These are phyloP conservation scores for Monochamus saltuarius DNA, from an alignment of 1,140 invertebrate genomes.

Conservation along the genomic window DNA sequence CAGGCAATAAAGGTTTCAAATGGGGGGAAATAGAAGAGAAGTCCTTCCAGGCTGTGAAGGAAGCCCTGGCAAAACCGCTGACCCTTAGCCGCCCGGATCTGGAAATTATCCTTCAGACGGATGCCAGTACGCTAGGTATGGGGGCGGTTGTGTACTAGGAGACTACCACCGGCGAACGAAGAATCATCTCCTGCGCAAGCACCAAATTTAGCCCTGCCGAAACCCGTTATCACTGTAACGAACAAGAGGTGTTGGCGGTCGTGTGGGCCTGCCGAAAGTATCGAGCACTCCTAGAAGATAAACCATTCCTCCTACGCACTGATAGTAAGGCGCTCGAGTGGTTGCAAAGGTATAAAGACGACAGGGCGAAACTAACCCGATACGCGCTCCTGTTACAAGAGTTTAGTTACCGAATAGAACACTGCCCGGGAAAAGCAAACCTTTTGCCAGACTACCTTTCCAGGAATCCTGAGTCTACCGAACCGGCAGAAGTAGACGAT, in stretches of 20 bases:
- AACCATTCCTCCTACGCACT: slow-evolving; percentile 19
- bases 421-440: slow-evolving; percentile 35
- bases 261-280: slow-evolving; percentile 50
- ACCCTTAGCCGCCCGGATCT: slow-evolving; percentile 32
- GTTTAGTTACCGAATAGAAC: slow-evolving; percentile 31
- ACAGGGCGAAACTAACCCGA: slow-evolving; percentile 36
- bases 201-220: slow-evolving; percentile 20
- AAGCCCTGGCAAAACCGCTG: slow-evolving; percentile 26
- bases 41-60: slow-evolving; percentile 41
- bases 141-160: slow-evolving; percentile 40
- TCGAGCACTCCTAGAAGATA: slow-evolving; percentile 38
- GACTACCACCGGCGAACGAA: not conserved
- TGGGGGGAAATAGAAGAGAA: slow-evolving; percentile 12
- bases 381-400: slow-evolving; percentile 40
- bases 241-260: slow-evolving; percentile 53
- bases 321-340: slow-evolving; percentile 31
- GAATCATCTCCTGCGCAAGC: slow-evolving; percentile 23
- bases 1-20: slow-evolving; percentile 22
- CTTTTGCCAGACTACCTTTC: slow-evolving; percentile 33
- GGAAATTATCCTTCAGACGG: slow-evolving; percentile 44
- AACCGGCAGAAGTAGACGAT: too few species aligned
- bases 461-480: not conserved
- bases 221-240: slow-evolving; percentile 29
- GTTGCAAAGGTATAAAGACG: slow-evolving; percentile 32
- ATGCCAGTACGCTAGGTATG: slow-evolving; percentile 34